Evolutionary conservation across 92 coral and sea anemone species (phyloP), one percentile per base, ranked within the genome.

Genomic region (Palythoa caribaeorum): DNA sequence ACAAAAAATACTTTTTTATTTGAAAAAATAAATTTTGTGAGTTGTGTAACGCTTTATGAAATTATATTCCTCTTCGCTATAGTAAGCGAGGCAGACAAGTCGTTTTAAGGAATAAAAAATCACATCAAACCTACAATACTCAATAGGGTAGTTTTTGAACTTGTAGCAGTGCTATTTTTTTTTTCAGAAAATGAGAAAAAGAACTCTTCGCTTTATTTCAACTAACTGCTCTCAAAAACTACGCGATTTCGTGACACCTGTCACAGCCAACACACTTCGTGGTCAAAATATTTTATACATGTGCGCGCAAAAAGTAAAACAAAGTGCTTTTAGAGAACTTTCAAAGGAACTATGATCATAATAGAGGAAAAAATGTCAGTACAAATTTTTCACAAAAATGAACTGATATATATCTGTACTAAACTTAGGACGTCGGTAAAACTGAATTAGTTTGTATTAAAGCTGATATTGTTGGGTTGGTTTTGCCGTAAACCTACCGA

Each of bases 241-340:
- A 81, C 86, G 86, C 66, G 86, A 66, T 20, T 28, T 81, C 20
- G 47, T 47, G 75, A 48, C 86, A 81, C 76, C 86, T 81, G 86
- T 68, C 86, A 68, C 0, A 6, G 21, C 35, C 38, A 60, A 47
- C 60, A 15, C 55, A 44, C 59, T 80, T 47, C 62, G 86, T 51
- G 76, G 12, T 66, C 57, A 19, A 48, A 81, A 65, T 35, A 81
- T 81, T 81, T 81, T 55, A 28, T 20, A 81, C 48, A 81, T 50
- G 19, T 81, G 44, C 86, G 5, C 48, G 86, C 16, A 48, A 44
- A 79, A 79, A 63, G 35, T 28, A 51, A n/a, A 48, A 68, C 44
- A 80, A 37, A 80, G 38, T 62, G 38, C 54, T 44, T 60, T 80
- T 80, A 50, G 63, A 60, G 48, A 47, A 66, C 53, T 19, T 57